phyloP scores from a whole-genome alignment of 1,140 invertebrate genomes.

The Adelges cooleyi region DNA sequence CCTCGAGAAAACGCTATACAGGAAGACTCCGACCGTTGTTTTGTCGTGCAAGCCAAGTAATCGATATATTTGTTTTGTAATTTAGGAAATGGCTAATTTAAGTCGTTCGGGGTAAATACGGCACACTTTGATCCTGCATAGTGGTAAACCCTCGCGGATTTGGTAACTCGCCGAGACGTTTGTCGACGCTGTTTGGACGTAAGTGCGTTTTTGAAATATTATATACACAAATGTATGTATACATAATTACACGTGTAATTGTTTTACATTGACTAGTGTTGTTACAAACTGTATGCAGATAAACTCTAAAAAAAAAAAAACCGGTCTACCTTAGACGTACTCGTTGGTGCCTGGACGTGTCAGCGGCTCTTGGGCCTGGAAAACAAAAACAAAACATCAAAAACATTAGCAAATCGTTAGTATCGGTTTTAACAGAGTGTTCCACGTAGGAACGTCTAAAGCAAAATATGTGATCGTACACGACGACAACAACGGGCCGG shows the following conservation, averaged over 20 bases:
- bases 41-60: no score
- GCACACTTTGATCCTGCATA: constrained; percentile 1
- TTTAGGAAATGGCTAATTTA: no score
- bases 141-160: no score
- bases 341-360: constrained; percentile 58
- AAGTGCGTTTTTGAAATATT: not conserved
- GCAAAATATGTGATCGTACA: not conserved
- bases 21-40: no score
- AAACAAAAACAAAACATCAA: constrained; percentile 36
- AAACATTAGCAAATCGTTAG: not conserved
- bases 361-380: constrained; percentile 58
- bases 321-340: constrained; percentile 44
- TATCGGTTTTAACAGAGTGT: not conserved
- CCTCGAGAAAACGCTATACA: no score
- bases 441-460: not conserved
- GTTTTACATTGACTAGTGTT: constrained; percentile 15
- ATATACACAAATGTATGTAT: no score
- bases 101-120: not conserved
- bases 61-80: no score
- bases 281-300: not conserved
- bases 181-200: not conserved
- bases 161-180: constrained; percentile 10
- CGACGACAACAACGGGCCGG: not conserved
- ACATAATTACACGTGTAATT: no score
- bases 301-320: not conserved